Evolutionary conservation across 2,797 vertebrate genomes (phyloP), one percentile per base, ranked within the genome.

Genomic region (Hyperoplus lanceolatus): DNA sequence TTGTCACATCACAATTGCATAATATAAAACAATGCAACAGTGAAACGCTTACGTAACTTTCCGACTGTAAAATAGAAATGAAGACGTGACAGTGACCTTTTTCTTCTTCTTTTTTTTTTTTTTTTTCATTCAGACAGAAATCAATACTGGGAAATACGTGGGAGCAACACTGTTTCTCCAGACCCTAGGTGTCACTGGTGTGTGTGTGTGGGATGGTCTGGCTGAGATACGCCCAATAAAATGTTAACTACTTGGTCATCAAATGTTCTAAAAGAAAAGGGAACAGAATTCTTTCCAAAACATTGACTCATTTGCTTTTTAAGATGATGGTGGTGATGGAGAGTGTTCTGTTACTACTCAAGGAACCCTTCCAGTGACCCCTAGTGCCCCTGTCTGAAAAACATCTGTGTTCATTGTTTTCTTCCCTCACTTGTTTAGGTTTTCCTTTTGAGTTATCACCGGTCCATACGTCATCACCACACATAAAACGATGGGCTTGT

Each of bases 111-210:
- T 29, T 29, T 29, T 29, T 29, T 29, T 29, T 29, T 2, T 29
- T 29, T 29, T 3, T 29, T 29, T 29, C 36, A 66, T 45, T 60
- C 5, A 61, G 59, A 36, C 49, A 75, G 41, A 54, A 38, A 4
- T 75, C 68, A 29, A 29, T 29, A 64, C 3, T 73, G 77, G 61
- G 77, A 91, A 86, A 21, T 75, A 77, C n/a, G 73, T 76, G 83
- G 84, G 77, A 82, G 54, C 39, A 66, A 49, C 60, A 38, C 2
- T 50, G 9, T 41, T 84, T 70, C 70, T 79, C 62, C 73, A 81
- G 74, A 69, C 45, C 3, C 2, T 9, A 67, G n/a, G 29, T 18
- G 48, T 77, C 57, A 73, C 57, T 64, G 59, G 18, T 73, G 14
- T 69, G 29, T 29, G 53, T 50, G 73, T 74, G 68, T 75, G 53